These are phyloP conservation scores for Bothrops jararaca DNA, from an alignment of 2,113 vertebrate genomes.

Conservation along the genomic window DNA sequence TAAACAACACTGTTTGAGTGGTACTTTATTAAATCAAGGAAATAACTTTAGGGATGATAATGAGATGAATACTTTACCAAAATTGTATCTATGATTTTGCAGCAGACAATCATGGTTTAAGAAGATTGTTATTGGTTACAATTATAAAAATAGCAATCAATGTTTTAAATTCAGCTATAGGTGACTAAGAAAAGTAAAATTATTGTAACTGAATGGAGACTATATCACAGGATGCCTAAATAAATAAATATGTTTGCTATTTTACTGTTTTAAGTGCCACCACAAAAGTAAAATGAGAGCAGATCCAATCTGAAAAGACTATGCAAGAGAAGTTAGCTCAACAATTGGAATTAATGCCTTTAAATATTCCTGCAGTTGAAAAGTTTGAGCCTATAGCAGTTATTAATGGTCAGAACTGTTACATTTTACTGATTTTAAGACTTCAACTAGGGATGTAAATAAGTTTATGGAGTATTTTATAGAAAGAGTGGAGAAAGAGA, in stretches of 20 bases:
- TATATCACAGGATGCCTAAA: conserved; percentile 29
- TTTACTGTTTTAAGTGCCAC: conserved; percentile 34
- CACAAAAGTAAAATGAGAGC: conserved; percentile 40
- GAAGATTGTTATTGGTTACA: not conserved
- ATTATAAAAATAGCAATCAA: conserved; percentile 25
- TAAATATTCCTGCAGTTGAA: conserved; percentile 38
- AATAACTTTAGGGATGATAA: conserved; percentile 35
- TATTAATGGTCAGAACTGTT: conserved; percentile 15
- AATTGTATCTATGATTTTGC: conserved; percentile 32
- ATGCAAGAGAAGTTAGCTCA: conserved; percentile 41
- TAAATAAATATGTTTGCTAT: not conserved
- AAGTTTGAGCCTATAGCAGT: conserved; percentile 14
- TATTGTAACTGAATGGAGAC: conserved; percentile 46
- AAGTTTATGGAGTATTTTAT: not conserved
- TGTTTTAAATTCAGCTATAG: not conserved
- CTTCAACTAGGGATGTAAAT: not conserved
- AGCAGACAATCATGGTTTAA: conserved; percentile 15
- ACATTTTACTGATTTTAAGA: conserved; percentile 3
- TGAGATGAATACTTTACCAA: conserved; percentile 50
- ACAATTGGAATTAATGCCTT: conserved; percentile 44
- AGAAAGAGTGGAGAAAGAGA: not conserved
- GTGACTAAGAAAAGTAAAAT: conserved; percentile 46
- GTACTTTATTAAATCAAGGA: conserved; percentile 37
- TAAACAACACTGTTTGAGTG: conserved; percentile 20
- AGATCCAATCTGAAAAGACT: conserved; percentile 47